phyloP scores from a whole-genome alignment of 2,888 invertebrate species.

The Phyto melanocephala region DNA sequence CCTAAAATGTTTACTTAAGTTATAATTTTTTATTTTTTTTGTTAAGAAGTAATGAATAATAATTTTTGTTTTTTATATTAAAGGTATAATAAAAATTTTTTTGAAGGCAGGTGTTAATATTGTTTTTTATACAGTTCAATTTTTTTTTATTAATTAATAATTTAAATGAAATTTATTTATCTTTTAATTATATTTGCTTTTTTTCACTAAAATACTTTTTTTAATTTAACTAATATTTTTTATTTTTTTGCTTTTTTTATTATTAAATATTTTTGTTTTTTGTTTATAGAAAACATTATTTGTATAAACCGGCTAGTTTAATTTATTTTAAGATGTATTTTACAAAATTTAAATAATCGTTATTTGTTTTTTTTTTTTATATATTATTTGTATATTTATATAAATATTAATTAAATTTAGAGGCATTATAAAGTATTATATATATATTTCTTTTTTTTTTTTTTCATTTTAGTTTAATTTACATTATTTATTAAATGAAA shows the following conservation, averaged over 20 bases:
- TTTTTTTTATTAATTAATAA: constrained; percentile 48
- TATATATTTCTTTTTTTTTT: constrained; percentile 25
- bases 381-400: constrained; percentile 51
- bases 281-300: constrained; percentile 67
- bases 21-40: constrained; percentile 48
- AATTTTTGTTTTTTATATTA: constrained; percentile 61
- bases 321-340: constrained; percentile 61
- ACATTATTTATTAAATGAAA: constrained; percentile 57
- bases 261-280: constrained; percentile 38
- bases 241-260: constrained; percentile 66
- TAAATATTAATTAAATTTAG: constrained; percentile 63
- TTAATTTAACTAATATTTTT: constrained; percentile 68
- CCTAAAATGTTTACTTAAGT: constrained; percentile 67
- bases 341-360: constrained; percentile 63
- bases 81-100: constrained; percentile 72
- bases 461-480: constrained; percentile 25
- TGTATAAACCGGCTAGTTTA: constrained; percentile 70
- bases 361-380: constrained; percentile 57
- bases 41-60: constrained; percentile 58
- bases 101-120: constrained; percentile 76
- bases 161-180: constrained; percentile 44
- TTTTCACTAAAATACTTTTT: constrained; percentile 65
- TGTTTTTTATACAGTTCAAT: constrained; percentile 73
- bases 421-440: constrained; percentile 64
- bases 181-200: constrained; percentile 61